Evolutionary conservation across 2,113 vertebrate species (phyloP), one percentile per base, ranked within the genome.

Genomic region (Sterrhoptilus dennistouni): DNA sequence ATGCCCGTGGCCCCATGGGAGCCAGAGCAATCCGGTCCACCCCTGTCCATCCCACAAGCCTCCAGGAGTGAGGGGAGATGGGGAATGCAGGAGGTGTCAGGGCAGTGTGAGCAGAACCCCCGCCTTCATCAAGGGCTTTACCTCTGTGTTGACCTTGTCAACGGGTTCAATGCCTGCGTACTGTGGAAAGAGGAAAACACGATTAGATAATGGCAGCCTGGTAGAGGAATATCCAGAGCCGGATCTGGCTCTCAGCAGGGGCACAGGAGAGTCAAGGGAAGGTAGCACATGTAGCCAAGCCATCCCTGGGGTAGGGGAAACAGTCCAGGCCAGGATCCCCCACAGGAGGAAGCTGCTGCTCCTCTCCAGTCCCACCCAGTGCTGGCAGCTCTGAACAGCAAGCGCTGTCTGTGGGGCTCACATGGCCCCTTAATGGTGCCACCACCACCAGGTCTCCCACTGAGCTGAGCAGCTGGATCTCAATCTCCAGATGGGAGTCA

Each of bases 71-170:
- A 56, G 70, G 79, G 71, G 21, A 69, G 35, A 35, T 0, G 1
- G 31, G 18, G 71, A 18, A 35, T 6, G 18, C 0, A 1, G 57
- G 49, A 50, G 24, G 36, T 8, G 33, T n/a, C 33, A 5, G 75
- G 68, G 72, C n/a, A 57, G 68, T 0, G 1, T 0, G 7, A 63
- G 63, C 82, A 28, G 83, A 69, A 40, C 47, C 56, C 70, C 14
- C 0, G 0, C 1, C 3, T 2, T 14, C 0, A 1, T 2, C 3
- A 40, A 72, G 57, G 36, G 13, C 40, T 52, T 95, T 95, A 99
- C 99, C 98, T 99, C 98, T 1, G 98, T 98, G 96, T 99, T 99
- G 68, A 99, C 96, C 40, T 97, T 96, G 78, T 99, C 99, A 1
- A 97, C 12, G 5, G 97, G 97, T 76, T 98, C 98, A 25, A 99